These are phyloP conservation scores for Eledona agricola DNA, from an alignment of 2,888 invertebrate genomes.

Conservation along the genomic window DNA sequence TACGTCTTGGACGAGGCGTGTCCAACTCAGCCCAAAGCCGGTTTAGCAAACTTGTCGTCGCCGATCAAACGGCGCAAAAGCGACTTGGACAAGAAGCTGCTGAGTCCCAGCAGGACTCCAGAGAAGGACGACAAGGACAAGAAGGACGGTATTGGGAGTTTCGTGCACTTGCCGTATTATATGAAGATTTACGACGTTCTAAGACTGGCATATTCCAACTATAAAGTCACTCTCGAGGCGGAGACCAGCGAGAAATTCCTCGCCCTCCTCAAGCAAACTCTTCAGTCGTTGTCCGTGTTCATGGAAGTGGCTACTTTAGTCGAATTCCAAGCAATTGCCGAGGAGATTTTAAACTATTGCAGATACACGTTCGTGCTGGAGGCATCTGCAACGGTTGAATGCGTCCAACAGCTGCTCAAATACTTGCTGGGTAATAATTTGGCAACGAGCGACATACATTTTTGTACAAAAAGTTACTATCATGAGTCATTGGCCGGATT, in stretches of 20 bases:
- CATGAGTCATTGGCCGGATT: slow-evolving; percentile 52
- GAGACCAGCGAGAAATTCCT: slow-evolving; percentile 80
- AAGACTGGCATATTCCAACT: slow-evolving; percentile 84
- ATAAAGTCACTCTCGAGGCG: slow-evolving; percentile 84
- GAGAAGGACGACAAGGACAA: slow-evolving; percentile 59
- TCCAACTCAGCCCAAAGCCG: slow-evolving; percentile 65
- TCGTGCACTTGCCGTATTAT: slow-evolving; percentile 79
- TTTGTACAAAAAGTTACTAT: too few species aligned
- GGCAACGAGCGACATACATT: slow-evolving; percentile 56
- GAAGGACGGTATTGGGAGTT: slow-evolving; percentile 66
- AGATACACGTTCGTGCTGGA: slow-evolving; percentile 76
- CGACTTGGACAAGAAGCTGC: slow-evolving; percentile 56
- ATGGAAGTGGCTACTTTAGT: slow-evolving; percentile 73
- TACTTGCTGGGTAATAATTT: slow-evolving; percentile 82
- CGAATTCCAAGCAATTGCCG: slow-evolving; percentile 78
- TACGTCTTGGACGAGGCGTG: slow-evolving; percentile 78
- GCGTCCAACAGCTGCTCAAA: slow-evolving; percentile 80
- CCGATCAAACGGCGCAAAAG: slow-evolving; percentile 62
- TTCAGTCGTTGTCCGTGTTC: slow-evolving; percentile 74
- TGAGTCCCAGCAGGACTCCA: slow-evolving; percentile 44
- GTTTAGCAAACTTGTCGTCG: slow-evolving; percentile 67
- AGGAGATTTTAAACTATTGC: slow-evolving; percentile 81
- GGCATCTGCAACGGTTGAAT: slow-evolving; percentile 74
- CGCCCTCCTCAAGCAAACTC: slow-evolving; percentile 70
- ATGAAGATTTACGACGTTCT: slow-evolving; percentile 84